Percentiles rank a stretch among this genome's conserved stretches.
phyloP scores from a whole-genome alignment of 2,888 invertebrate species.

The Salpingus planirostris region DNA sequence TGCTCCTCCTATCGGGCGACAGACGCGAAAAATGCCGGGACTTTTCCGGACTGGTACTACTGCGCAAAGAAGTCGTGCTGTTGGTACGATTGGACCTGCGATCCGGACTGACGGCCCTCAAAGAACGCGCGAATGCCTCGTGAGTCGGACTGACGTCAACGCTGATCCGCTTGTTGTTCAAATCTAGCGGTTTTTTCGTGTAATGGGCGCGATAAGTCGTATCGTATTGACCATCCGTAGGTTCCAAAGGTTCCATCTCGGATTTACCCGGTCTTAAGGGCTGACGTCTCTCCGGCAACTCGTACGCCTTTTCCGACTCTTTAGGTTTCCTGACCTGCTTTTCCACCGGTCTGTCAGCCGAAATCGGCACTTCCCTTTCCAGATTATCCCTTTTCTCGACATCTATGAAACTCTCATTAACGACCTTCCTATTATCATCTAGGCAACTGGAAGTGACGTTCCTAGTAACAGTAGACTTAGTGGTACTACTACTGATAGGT shows the following conservation, averaged over 20 bases:
- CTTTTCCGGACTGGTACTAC: conserved; percentile 42
- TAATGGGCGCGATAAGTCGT: conserved; percentile 55
- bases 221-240: conserved; percentile 45
- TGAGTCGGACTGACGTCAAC: conserved; percentile 63
- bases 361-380: no score
- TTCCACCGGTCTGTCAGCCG: no score
- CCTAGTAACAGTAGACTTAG: neutral
- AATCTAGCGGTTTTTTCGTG: no score
- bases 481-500: neutral
- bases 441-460: no score
- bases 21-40: conserved; percentile 21
- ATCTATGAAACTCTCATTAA: no score
- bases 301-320: no score
- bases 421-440: no score
- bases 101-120: conserved; percentile 57
- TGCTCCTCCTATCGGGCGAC: conserved; percentile 27
- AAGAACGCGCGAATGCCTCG: conserved; percentile 65
- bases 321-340: no score
- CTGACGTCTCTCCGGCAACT: conserved; percentile 26
- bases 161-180: conserved; percentile 50
- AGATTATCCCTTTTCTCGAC: no score
- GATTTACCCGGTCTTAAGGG: conserved; percentile 30
- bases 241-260: conserved; percentile 30
- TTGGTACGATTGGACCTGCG: conserved; percentile 43
- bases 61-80: conserved; percentile 47